Evolutionary conservation across 2,888 invertebrate genomes (phyloP).

Genomic region (Phlogophora meticulosa): DNA sequence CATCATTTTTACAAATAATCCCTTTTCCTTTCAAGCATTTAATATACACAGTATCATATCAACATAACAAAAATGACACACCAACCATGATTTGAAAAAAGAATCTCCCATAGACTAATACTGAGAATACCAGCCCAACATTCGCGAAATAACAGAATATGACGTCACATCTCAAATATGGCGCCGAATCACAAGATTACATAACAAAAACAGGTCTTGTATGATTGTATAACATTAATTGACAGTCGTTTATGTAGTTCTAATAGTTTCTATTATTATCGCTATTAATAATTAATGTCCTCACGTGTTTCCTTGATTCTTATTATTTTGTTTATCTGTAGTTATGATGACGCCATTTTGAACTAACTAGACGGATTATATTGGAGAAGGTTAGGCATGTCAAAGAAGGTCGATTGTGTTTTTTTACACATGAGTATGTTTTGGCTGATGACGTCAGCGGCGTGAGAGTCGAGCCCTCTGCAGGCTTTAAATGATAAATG

Average conservation of each 20-base stretch:
- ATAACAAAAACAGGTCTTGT: conserved; percentile 57
- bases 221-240: conserved; percentile 56
- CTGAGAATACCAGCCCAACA: conserved; percentile 36
- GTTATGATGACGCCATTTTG: conserved; percentile 27
- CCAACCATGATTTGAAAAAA: conserved; percentile 31
- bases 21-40: too few species aligned
- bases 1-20: too few species aligned
- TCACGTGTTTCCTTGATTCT: conserved; percentile 53
- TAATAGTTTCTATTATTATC: conserved; percentile 42
- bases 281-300: conserved; percentile 23
- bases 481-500: too few species aligned
- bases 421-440: conserved; percentile 12
- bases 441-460: conserved; percentile 21
- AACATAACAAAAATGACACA: conserved; percentile 45
- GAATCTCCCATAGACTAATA: conserved; percentile 30
- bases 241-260: conserved; percentile 41
- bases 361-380: conserved; percentile 7
- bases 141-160: conserved; percentile 21
- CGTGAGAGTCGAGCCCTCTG: neutral
- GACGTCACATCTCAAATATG: conserved; percentile 55
- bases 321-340: conserved; percentile 37
- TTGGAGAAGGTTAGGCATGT: conserved; percentile 12
- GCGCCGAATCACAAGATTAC: conserved; percentile 49
- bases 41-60: too few species aligned
- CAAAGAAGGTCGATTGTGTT: conserved; percentile 42